phyloP scores from a whole-genome alignment of 2,888 invertebrate genomes.

The Emesis furor region DNA sequence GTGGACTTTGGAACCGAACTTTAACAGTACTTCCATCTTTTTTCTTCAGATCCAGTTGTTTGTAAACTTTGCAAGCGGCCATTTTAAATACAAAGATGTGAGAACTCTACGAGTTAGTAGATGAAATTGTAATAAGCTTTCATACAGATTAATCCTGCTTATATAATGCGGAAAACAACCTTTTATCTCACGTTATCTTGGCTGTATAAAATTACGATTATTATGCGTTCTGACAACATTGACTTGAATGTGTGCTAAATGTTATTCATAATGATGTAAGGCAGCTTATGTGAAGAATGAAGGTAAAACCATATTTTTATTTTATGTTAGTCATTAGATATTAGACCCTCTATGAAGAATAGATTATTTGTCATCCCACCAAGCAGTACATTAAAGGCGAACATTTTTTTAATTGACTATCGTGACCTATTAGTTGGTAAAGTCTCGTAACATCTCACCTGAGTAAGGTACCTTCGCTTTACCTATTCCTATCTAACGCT shows the following conservation, averaged over 20 bases:
- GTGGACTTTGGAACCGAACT: neutral
- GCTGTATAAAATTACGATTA: constrained; percentile 1
- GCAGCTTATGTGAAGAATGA: too few relatives aligned
- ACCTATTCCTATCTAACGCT: too few relatives aligned
- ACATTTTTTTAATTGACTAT: too few relatives aligned
- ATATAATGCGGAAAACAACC: neutral
- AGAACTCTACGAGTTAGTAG: neutral
- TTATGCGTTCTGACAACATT: neutral
- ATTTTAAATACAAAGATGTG: neutral
- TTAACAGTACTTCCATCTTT: constrained; percentile 2
- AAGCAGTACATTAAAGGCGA: too few relatives aligned
- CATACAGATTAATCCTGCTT: neutral
- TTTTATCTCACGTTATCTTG: neutral
- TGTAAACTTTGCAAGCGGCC: neutral
- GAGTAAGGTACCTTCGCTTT: too few relatives aligned
- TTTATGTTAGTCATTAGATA: too few relatives aligned
- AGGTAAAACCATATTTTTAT: too few relatives aligned
- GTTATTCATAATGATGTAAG: too few relatives aligned
- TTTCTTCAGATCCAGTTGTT: neutral
- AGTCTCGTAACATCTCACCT: too few relatives aligned
- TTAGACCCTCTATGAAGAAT: too few relatives aligned
- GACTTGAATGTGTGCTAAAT: neutral
- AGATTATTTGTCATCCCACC: too few relatives aligned
- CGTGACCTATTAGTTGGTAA: too few relatives aligned
- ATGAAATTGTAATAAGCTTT: neutral